Base-by-base conservation (phyloP, 2,888 invertebrate species). In the Yponomeuta plumbellus region DNA sequence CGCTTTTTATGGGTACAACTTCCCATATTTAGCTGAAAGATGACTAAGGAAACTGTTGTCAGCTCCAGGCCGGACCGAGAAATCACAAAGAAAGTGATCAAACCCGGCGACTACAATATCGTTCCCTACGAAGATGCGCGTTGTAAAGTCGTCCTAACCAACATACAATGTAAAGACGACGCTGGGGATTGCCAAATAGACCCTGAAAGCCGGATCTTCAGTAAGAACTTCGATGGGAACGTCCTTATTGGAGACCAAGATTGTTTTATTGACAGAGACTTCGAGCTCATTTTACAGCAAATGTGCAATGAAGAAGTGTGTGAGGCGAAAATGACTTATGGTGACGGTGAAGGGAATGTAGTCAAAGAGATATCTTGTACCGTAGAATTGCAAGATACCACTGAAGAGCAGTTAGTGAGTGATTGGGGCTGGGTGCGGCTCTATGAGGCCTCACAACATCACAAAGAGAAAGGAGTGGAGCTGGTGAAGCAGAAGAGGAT, bases 401-500 rank as follows among this genome's bases (percentile, higher is more conserved):
- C 88, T 1, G 84, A 86, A 62, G 84, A 88, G 69, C 92, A 92
- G 72, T 72, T 91, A 11, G 83, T 93, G 39, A 92, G 92, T 77
- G 90, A 93, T 64, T 93, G 93, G 93, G 85, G 88, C n/a, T 88
- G 90, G 76, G 84, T 88, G 64, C 86, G 93, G 67, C 86, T 93
- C 69, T 89, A 89, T 71, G 85, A 88, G 61, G 78, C 85, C 21
- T 90, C 93, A 1, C 72, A 84, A 40, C 85, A 88, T 72, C 91
- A 92, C 71, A 94, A 94, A 80, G 92, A 92, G 68, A 77, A 82
- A 56, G 94, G 94, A 3, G 94, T 95, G 0, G 80, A 90, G 40
- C 87, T 96, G 69, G 96, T 95, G 70, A 94, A 94, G 76, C 77
- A 88, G 1, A 92, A 92, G 69, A 92, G 93, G 66, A 85, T 89